These are phyloP conservation scores for Cebus imitator DNA, from an alignment of 2,113 vertebrate genomes.

Conservation along the genomic window DNA sequence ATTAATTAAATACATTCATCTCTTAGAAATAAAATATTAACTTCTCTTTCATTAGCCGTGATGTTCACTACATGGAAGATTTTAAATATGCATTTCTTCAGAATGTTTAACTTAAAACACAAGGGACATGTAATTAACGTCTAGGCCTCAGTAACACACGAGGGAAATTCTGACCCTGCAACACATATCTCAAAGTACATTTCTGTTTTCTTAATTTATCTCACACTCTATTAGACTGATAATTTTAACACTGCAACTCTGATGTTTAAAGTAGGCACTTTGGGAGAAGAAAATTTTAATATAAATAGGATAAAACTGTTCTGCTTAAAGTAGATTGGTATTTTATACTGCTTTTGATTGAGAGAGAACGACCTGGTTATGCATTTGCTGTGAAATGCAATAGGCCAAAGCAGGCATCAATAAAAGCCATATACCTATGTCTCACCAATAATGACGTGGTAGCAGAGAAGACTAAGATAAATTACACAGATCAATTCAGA, in stretches of 20 bases:
- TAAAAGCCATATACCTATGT: background rate
- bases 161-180: slow-evolving; percentile 45
- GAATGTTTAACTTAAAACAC: slow-evolving; percentile 62
- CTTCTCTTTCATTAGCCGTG: slow-evolving; percentile 54
- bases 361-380: background rate
- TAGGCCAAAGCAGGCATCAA: background rate
- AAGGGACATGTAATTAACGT: slow-evolving; percentile 60
- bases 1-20: slow-evolving; percentile 76
- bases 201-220: slow-evolving; percentile 53
- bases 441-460: background rate
- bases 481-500: background rate
- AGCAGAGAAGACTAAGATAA: background rate
- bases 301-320: background rate
- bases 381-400: background rate
- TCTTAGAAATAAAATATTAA: slow-evolving; percentile 71
- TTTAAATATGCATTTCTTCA: slow-evolving; percentile 67
- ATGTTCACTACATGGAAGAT: slow-evolving; percentile 45
- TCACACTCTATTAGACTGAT: slow-evolving; percentile 11
- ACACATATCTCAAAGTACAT: slow-evolving; percentile 7
- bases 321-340: background rate
- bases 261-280: slow-evolving; percentile 31
- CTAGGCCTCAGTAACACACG: background rate
- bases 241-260: slow-evolving; percentile 28
- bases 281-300: slow-evolving; percentile 18
- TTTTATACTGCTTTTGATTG: background rate